A percentile compares a stretch with the other conserved stretches of the same genome.
Conservation (phyloP, 2,113 vertebrate species). For the Scortum barcoo region DNA sequence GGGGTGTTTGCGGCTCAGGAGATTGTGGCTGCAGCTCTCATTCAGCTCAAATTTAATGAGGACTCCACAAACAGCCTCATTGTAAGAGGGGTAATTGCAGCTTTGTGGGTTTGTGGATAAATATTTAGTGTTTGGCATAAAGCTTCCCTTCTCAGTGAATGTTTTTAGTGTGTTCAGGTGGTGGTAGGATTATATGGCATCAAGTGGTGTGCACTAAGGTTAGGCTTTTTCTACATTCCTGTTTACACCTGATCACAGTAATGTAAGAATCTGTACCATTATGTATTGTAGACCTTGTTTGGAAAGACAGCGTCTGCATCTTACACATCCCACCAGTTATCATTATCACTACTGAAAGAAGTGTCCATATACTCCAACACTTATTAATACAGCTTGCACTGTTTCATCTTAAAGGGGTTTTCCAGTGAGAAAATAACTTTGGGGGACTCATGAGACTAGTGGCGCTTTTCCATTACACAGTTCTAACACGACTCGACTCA, state of each 20-base stretch:
- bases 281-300: not conserved
- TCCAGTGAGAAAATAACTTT: not conserved
- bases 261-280: not conserved
- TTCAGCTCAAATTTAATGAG: conserved; percentile 20
- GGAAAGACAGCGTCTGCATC: not conserved
- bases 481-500: too few species aligned
- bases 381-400: not conserved
- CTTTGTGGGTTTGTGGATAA: conserved; percentile 37
- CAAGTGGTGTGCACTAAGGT: too few species aligned
- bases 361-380: not conserved
- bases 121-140: conserved; percentile 35
- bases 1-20: conserved; percentile 6
- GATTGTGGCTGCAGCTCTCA: not conserved
- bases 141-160: not conserved
- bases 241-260: not conserved
- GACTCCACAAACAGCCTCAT: conserved; percentile 6
- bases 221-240: not conserved
- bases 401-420: not conserved
- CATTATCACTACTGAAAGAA: not conserved
- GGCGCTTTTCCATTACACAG: too few species aligned
- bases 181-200: not conserved
- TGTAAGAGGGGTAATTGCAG: conserved; percentile 29
- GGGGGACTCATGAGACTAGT: too few species aligned
- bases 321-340: not conserved
- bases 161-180: not conserved